Evolutionary conservation across 1,140 invertebrate genomes (phyloP), one percentile per base, ranked within the genome.

Genomic region (Euura lappo): DNA sequence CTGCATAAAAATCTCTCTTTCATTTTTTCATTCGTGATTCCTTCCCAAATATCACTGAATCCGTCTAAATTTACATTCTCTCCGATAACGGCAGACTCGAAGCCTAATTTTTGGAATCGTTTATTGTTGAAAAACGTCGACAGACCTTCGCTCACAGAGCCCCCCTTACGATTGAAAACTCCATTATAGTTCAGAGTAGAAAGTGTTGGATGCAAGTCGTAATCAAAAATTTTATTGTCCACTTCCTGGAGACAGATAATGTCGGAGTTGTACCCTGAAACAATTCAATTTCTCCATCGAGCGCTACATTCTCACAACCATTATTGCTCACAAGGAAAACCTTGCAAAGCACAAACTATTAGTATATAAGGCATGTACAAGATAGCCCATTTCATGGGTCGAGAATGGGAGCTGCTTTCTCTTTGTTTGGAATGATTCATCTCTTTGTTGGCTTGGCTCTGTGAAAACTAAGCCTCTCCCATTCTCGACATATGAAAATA

Each of bases 191-290:
- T 89, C 6, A 90, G 74, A 6, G 79, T 73, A 8, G 81, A 79
- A 0, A 98, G 85, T 28, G 92, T 84, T 8, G 92, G 91, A 47
- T 85, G 76, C n/a, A 97, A 88, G 81, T 95, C 93, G 76, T 90
- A 82, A 13, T 93, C 83, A 83, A 93, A 98, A 44, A 97, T 87
- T 87, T 94, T 95, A 8, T 78, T 82, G 84, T 98, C 97, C 0
- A 98, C 95, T 90, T 99, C 97, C 92, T 99, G 97, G 10, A 99
- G 86, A 80, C 96, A 98, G 51, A 97, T 89, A 66, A 98, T 88
- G 86, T 99, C 97, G 45, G 92, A 91, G 88, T 98, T 95, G 79
- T 97, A 98, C 13, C 95, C 95, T 92, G 76, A 71, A 86, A 80
- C 76, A 69, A 86, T 1, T 73, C 44, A 51, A 42, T 28, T 86